phyloP scores from a whole-genome alignment of 2,888 invertebrate genomes.

The Cryptocephalus primarius region DNA sequence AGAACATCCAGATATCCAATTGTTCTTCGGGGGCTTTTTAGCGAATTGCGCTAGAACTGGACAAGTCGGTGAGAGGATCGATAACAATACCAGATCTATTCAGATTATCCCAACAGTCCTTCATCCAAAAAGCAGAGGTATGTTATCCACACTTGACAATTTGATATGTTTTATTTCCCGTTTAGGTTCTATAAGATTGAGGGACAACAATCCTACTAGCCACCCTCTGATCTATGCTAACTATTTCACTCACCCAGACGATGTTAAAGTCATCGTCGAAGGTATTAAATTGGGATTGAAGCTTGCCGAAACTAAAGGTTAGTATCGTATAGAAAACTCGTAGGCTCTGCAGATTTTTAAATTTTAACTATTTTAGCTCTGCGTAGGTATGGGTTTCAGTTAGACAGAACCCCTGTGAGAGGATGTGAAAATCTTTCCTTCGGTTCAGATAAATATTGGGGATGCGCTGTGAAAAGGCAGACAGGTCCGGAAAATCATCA shows the following conservation, averaged over 20 bases:
- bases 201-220: constrained; percentile 63
- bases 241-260: constrained; percentile 65
- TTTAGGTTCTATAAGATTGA: constrained; percentile 39
- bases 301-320: constrained; percentile 57
- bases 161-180: constrained; percentile 16
- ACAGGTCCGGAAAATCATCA: constrained; percentile 56
- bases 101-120: constrained; percentile 72
- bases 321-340: constrained; percentile 11
- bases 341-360: background rate
- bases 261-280: constrained; percentile 68
- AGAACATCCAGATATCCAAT: constrained; percentile 75
- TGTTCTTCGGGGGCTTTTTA: constrained; percentile 78
- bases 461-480: constrained; percentile 46
- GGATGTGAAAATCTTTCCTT: constrained; percentile 68
- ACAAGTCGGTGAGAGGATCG: constrained; percentile 69
- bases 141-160: background rate
- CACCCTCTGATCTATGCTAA: constrained; percentile 80
- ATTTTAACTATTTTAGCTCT: constrained; percentile 28
- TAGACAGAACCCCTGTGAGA: constrained; percentile 60
- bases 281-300: constrained; percentile 71
- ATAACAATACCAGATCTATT: constrained; percentile 56
- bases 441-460: constrained; percentile 54
- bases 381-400: constrained; percentile 57
- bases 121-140: constrained; percentile 78
- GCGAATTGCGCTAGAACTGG: constrained; percentile 80